Conservation (phyloP, 2,113 vertebrate genomes). For the Ailurus styani region DNA sequence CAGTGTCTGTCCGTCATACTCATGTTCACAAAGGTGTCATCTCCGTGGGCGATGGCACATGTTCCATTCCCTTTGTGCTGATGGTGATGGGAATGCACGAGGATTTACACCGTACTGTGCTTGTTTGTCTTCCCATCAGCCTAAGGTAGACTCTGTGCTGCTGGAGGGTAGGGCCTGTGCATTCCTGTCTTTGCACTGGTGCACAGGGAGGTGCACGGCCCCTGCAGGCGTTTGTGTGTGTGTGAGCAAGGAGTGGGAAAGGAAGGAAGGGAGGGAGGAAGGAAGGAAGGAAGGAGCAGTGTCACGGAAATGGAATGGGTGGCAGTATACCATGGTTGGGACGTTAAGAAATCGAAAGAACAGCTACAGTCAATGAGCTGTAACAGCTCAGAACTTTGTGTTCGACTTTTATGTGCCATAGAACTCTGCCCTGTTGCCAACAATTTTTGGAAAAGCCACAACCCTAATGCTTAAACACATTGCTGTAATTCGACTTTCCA, state of each 20-base stretch:
- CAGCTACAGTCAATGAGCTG: background rate
- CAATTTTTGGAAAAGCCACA: slow-evolving; percentile 12
- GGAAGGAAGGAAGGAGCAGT: background rate
- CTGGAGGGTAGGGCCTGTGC: background rate
- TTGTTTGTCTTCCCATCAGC: background rate
- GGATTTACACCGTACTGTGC: fast-evolving
- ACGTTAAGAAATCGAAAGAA: background rate
- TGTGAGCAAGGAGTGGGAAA: background rate
- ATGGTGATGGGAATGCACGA: fast-evolving
- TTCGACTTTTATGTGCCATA: background rate
- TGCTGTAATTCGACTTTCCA: slow-evolving; percentile 31
- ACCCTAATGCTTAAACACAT: slow-evolving; percentile 16
- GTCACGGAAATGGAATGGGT: background rate
- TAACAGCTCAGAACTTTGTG: background rate
- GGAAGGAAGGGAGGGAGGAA: background rate
- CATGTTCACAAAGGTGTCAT: fast-evolving
- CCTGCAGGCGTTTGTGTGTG: fast-evolving
- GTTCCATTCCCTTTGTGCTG: background rate
- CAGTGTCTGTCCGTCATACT: background rate
- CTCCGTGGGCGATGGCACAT: fast-evolving
- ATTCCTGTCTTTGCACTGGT: fast-evolving
- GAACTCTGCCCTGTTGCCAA: background rate
- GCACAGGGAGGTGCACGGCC: fast-evolving
- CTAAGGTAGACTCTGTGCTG: background rate
- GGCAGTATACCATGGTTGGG: fast-evolving